Evolutionary conservation across 2,113 vertebrate species (phyloP).

Genomic region (Upupa epops): DNA sequence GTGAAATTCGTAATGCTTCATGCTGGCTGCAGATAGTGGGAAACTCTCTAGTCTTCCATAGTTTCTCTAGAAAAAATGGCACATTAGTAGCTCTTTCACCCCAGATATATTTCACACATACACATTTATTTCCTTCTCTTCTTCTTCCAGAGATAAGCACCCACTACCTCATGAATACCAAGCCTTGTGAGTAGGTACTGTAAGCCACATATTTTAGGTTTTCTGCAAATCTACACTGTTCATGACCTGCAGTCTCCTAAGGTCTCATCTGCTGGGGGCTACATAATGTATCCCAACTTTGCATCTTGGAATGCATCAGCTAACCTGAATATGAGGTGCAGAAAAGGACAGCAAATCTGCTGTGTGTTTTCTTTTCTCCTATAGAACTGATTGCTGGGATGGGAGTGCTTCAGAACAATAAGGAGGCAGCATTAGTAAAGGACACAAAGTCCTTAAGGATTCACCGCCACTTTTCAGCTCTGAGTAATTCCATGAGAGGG

Average conservation of each 20-base stretch:
- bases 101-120: neutral
- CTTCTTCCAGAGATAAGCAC: neutral
- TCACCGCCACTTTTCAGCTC: neutral
- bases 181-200: neutral
- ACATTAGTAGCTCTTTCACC: neutral
- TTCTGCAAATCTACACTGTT: neutral
- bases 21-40: neutral
- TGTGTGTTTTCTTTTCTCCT: neutral
- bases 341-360: neutral
- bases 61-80: neutral
- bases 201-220: neutral
- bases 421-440: neutral
- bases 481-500: neutral
- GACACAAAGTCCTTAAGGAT: neutral
- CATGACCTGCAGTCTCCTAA: neutral
- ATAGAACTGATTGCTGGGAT: neutral
- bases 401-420: neutral
- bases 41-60: neutral
- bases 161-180: neutral
- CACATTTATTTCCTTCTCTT: neutral
- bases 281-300: fast-evolving
- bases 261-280: neutral
- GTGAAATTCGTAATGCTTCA: neutral
- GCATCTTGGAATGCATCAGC: neutral
- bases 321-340: neutral